phyloP scores from a whole-genome alignment of 2,113 vertebrate genomes.

The Pedetes capensis region DNA sequence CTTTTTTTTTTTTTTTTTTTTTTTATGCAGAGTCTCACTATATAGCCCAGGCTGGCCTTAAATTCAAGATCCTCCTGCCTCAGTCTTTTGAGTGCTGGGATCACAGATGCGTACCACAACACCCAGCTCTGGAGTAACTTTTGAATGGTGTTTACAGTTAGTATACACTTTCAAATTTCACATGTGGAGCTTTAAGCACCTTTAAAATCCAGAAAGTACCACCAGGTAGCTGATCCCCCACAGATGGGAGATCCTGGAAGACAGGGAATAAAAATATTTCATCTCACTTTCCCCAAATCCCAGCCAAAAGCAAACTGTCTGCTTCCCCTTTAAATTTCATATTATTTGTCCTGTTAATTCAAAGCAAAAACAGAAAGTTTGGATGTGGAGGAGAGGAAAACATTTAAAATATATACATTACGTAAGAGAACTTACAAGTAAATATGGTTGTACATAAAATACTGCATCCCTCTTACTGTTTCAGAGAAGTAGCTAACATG shows the following conservation, averaged over 20 bases:
- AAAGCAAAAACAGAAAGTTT: conserved; percentile 27
- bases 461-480: not conserved
- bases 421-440: conserved; percentile 11
- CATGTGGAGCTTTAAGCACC: not conserved
- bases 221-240: not conserved
- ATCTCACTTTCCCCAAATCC: not conserved
- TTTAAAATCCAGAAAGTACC: conserved; percentile 23
- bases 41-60: too few species aligned
- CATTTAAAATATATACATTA: not conserved
- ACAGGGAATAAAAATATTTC: not conserved
- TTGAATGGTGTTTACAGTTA: not conserved
- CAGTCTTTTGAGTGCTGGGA: too few species aligned
- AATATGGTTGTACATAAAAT: not conserved
- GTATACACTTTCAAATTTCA: not conserved
- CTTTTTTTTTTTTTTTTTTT: too few species aligned
- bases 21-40: too few species aligned
- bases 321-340: conserved; percentile 49
- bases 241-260: not conserved
- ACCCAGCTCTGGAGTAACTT: not conserved
- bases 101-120: not conserved
- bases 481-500: not conserved
- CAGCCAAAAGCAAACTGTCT: not conserved
- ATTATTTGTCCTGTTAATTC: conserved; percentile 26
- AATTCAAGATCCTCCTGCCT: too few species aligned
- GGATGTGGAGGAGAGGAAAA: not conserved